Evolutionary conservation across 2,888 invertebrate genomes (phyloP).

Genomic region (Cecidostiba fungosa): DNA sequence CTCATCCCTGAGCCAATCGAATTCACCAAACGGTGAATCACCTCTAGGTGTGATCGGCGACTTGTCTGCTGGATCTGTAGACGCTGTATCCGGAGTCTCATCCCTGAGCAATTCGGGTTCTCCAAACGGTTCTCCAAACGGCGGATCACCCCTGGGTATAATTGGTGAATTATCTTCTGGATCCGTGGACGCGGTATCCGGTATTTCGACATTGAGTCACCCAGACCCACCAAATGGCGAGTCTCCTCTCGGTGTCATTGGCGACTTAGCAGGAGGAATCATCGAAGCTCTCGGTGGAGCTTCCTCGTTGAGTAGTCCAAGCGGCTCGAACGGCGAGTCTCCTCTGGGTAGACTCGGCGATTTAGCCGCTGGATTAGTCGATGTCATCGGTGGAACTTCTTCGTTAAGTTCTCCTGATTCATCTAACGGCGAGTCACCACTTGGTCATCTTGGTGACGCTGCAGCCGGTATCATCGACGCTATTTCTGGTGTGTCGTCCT

Average conservation of each 20-base stretch:
- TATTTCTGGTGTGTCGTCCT: neutral
- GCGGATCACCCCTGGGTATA: neutral
- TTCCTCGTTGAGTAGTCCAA: conserved; percentile 2
- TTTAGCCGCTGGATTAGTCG: neutral
- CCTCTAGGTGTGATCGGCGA: neutral
- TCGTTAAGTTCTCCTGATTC: neutral
- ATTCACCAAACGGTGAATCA: neutral
- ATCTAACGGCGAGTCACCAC: neutral
- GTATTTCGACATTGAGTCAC: neutral
- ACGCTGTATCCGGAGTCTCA: neutral
- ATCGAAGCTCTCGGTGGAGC: neutral
- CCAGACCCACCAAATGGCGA: neutral
- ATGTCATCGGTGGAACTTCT: neutral
- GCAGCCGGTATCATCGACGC: neutral
- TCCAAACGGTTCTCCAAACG: neutral
- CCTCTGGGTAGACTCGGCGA: conserved; percentile 9
- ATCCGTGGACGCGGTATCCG: neutral
- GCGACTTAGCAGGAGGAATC: neutral
- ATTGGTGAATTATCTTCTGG: neutral
- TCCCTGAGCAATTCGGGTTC: neutral
- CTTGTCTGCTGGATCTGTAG: neutral
- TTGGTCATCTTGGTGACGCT: conserved; percentile 23
- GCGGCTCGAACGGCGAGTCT: neutral
- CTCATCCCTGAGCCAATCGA: neutral
- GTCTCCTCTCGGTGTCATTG: neutral